phyloP scores from a whole-genome alignment of 2,888 invertebrate genomes.

The Tetragonisca angustula region DNA sequence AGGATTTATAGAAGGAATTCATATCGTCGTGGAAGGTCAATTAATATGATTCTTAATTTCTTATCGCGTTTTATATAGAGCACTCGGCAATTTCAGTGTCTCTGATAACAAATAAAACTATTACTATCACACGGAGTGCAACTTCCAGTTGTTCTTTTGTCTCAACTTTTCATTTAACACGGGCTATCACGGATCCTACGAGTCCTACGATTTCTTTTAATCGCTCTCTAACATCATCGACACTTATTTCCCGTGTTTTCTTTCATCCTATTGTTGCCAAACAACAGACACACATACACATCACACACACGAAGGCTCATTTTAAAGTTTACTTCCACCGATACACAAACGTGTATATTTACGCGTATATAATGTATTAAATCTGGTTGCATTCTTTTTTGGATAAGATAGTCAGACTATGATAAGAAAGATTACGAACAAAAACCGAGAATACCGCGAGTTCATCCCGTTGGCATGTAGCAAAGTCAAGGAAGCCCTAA shows the following conservation, averaged over 20 bases:
- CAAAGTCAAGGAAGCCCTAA: conserved; percentile 30
- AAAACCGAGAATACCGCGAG: not conserved
- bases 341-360: not conserved
- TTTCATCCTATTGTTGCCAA: conserved; percentile 44
- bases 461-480: conserved; percentile 20
- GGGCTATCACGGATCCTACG: not conserved
- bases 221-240: conserved; percentile 29
- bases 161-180: not conserved
- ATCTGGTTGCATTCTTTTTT: not conserved
- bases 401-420: not conserved
- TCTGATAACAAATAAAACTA: conserved; percentile 29
- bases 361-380: not conserved
- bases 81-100: conserved; percentile 8
- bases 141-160: not conserved
- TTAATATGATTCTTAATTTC: conserved; percentile 2
- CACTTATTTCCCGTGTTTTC: conserved; percentile 59
- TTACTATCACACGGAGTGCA: not conserved
- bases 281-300: not conserved
- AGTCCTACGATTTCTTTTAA: conserved; percentile 10
- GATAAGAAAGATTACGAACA: too few species aligned
- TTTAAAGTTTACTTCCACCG: not conserved
- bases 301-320: conserved; percentile 7
- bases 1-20: not conserved
- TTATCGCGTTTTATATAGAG: conserved; percentile 24
- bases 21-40: not conserved